A percentile compares a stretch with the other conserved stretches of the same genome.
These are phyloP conservation scores for Sebastolobus alascanus DNA, from an alignment of 2,797 vertebrate genomes.

Conservation along the genomic window DNA sequence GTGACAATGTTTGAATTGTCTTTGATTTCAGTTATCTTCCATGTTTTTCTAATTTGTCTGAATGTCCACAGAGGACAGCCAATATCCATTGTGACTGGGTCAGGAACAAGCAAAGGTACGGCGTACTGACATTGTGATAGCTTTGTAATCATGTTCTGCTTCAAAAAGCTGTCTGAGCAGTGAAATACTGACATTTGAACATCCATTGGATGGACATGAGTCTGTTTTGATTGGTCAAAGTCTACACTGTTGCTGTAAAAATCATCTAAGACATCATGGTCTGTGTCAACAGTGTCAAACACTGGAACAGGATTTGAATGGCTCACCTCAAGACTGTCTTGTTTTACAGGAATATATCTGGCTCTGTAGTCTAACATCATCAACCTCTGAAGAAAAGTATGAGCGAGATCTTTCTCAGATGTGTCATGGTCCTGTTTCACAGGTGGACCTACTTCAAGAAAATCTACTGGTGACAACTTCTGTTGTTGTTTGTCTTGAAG, in stretches of 20 bases:
- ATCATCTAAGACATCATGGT: neutral
- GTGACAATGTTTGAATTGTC: conserved; percentile 1
- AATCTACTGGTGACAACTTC: conserved; percentile 52
- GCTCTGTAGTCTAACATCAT: no score
- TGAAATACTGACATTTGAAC: conserved; percentile 84
- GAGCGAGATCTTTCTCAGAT: conserved; percentile 38
- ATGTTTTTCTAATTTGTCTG: conserved; percentile 72
- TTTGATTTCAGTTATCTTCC: conserved; percentile 58
- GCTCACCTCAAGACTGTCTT: no score
- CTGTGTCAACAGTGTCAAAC: neutral
- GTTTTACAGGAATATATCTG: no score
- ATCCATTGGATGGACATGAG: conserved; percentile 82
- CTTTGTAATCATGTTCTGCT: no score
- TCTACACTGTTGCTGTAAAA: neutral
- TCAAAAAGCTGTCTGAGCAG: conserved; percentile 81
- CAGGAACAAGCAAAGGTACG: conserved; percentile 85
- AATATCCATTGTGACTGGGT: conserved; percentile 64
- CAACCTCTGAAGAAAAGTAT: conserved; percentile 75
- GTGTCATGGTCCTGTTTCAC: conserved; percentile 15
- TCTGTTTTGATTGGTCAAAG: neutral
- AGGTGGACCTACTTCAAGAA: conserved; percentile 45
- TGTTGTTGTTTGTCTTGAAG: conserved; percentile 23
- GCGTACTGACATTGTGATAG: no score
- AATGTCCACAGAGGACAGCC: conserved; percentile 83
- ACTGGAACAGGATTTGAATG: no score